These are phyloP conservation scores for Cephalopterus ornatus DNA, from an alignment of 2,113 vertebrate genomes.

Conservation along the genomic window DNA sequence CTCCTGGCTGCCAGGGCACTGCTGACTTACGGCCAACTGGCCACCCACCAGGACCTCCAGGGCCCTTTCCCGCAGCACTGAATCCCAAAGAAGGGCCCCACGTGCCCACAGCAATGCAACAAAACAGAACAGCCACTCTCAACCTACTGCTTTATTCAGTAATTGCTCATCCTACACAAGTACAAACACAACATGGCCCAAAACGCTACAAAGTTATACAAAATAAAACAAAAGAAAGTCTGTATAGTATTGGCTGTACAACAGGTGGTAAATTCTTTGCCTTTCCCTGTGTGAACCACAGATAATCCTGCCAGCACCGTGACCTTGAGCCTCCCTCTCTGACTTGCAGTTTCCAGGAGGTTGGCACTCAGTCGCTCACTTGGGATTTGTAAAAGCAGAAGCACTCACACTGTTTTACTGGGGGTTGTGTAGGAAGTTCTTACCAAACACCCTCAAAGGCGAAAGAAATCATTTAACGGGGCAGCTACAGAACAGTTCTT, in stretches of 20 bases:
- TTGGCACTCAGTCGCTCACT: rapidly evolving
- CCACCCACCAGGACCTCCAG: background rate
- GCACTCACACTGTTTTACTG: background rate
- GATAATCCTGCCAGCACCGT: background rate
- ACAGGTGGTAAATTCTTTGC: background rate
- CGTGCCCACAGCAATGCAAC: background rate
- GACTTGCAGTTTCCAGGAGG: background rate
- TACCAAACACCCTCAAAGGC: background rate
- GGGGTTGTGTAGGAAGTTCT: background rate
- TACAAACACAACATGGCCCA: constrained; percentile 69
- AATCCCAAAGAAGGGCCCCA: background rate
- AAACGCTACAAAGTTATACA: constrained; percentile 71
- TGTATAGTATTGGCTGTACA: constrained; percentile 76
- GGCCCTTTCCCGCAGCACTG: background rate
- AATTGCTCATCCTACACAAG: constrained; percentile 55
- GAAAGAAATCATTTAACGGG: background rate
- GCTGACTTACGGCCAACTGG: background rate
- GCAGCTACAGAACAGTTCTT: background rate
- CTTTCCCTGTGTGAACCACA: background rate
- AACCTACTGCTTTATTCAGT: constrained; percentile 70
- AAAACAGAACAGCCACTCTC: background rate
- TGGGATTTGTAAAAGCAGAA: background rate
- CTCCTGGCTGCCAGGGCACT: background rate
- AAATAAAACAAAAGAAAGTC: background rate
- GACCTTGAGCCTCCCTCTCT: background rate